These are phyloP conservation scores for Ctenopoma multispine DNA, from an alignment of 2,797 vertebrate genomes.

Conservation along the genomic window DNA sequence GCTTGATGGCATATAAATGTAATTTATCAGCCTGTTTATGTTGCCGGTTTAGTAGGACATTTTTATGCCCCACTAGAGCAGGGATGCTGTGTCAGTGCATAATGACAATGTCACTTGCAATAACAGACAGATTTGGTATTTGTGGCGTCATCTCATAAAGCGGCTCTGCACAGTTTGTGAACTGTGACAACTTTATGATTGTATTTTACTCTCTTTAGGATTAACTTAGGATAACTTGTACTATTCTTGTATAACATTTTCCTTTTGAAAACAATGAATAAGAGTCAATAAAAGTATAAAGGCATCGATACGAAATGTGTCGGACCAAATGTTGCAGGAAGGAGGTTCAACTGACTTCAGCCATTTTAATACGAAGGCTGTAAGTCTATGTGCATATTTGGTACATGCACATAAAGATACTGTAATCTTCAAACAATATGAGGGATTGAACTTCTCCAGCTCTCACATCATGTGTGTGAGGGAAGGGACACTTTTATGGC, in stretches of 20 bases:
- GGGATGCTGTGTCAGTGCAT: constrained; percentile 84
- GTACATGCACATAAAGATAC: constrained; percentile 51
- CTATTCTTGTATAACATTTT: constrained; percentile 2
- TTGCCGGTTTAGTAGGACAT: constrained; percentile 82
- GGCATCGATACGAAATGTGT: constrained; percentile 32
- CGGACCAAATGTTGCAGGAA: constrained; percentile 46
- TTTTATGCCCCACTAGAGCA: constrained; percentile 83
- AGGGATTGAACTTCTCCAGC: constrained; percentile 62
- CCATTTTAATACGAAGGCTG: constrained; percentile 26
- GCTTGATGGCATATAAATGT: constrained; percentile 84
- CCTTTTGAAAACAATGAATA: constrained; percentile 25
- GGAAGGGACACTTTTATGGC: constrained; percentile 74
- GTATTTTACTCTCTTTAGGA: constrained; percentile 62
- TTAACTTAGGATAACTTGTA: constrained; percentile 61
- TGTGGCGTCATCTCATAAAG: constrained; percentile 78
- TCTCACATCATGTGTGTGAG: constrained; percentile 71
- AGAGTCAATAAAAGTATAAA: constrained; percentile 14
- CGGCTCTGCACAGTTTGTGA: constrained; percentile 71
- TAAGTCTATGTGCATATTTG: constrained; percentile 38
- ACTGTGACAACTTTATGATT: constrained; percentile 75
- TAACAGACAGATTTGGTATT: constrained; percentile 82
- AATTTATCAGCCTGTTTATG: constrained; percentile 87
- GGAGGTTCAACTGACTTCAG: constrained; percentile 20
- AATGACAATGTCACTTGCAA: constrained; percentile 85
- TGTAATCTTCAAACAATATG: constrained; percentile 71